phyloP scores from a whole-genome alignment of 2,113 vertebrate genomes.

The Corvus cornix region DNA sequence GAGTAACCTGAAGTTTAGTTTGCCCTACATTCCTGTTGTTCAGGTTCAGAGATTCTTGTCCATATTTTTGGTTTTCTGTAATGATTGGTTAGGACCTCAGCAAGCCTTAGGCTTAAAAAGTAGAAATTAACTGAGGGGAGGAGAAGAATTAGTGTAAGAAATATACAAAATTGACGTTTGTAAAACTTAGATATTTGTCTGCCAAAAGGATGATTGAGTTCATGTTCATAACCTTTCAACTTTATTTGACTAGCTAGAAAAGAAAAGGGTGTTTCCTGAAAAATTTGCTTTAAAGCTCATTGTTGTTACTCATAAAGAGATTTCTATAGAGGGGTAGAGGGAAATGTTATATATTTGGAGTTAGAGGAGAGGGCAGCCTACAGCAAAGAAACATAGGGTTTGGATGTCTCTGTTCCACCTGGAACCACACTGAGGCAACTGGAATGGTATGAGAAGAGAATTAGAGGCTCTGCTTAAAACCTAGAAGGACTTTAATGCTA shows the following conservation, averaged over 20 bases:
- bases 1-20: neutral
- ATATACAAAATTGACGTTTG: neutral
- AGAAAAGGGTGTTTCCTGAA: neutral
- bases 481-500: neutral
- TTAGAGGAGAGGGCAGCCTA: neutral
- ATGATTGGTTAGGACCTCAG: neutral
- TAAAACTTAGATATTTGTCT: neutral
- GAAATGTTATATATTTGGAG: neutral
- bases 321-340: fast-evolving
- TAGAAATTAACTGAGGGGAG: neutral
- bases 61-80: neutral
- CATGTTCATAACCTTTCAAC: neutral
- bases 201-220: neutral
- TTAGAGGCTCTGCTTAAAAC: neutral
- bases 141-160: neutral
- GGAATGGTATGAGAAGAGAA: neutral
- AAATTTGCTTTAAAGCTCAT: neutral
- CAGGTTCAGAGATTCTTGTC: neutral
- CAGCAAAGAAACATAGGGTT: fast-evolving
- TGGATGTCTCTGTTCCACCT: neutral
- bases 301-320: neutral
- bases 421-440: neutral
- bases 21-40: neutral
- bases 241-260: neutral
- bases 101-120: neutral